phyloP scores from a whole-genome alignment of 2,888 invertebrate genomes.

The Dryococelus australis region DNA sequence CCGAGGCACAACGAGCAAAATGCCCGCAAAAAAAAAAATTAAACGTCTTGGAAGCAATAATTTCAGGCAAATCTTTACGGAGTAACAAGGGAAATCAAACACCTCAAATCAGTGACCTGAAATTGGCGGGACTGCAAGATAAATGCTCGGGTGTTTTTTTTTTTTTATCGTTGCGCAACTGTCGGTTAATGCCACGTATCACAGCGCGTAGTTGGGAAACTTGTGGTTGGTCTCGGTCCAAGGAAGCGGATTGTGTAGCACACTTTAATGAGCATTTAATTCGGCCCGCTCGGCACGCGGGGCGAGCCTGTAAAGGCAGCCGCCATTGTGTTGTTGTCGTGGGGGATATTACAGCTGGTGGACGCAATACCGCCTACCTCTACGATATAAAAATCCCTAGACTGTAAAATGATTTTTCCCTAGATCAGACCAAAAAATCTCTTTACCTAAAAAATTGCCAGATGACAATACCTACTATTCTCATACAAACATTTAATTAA shows the following conservation, averaged over 20 bases:
- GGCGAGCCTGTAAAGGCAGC: neutral
- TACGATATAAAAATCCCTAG: too few species aligned
- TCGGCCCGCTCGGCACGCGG: neutral
- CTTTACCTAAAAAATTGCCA: too few species aligned
- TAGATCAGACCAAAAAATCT: too few species aligned
- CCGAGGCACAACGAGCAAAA: neutral
- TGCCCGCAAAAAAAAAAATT: neutral
- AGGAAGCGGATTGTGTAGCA: neutral
- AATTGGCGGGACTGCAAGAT: neutral
- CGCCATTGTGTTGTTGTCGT: neutral
- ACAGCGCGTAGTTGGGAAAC: neutral
- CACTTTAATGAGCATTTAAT: conserved; percentile 16
- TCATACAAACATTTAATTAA: too few species aligned
- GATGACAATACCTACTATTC: too few species aligned
- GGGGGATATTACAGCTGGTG: neutral
- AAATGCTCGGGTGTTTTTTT: neutral
- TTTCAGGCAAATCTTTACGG: neutral
- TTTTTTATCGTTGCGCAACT: neutral
- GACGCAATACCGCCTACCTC: neutral
- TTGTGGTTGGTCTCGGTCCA: neutral
- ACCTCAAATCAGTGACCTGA: neutral
- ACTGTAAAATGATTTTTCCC: too few species aligned
- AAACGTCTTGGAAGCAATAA: neutral
- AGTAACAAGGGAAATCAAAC: neutral
- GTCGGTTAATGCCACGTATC: neutral